Evolutionary conservation across 2,113 vertebrate species (phyloP), one percentile per base, ranked within the genome.

Genomic region (Muscicapa adusta): DNA sequence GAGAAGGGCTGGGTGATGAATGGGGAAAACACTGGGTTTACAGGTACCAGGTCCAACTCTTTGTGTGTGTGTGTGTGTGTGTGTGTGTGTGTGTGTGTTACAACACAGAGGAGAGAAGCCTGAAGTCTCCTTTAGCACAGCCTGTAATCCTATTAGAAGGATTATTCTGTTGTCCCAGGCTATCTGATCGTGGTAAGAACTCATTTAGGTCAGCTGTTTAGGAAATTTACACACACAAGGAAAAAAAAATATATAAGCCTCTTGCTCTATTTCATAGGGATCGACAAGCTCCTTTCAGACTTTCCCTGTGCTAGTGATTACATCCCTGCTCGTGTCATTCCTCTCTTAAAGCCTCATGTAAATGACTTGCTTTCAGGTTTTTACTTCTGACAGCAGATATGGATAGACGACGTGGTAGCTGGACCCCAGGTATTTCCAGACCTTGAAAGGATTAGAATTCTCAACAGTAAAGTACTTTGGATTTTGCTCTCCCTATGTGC

Each of bases 61-160:
- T 12, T 56, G 54, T 56, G 31, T 65, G 18, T n/a, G 36, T 33
- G 29, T n/a, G 5, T 56, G 12, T 45, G 18, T 56, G 38, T 38
- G 38, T 38, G 38, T 40, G 17, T 19, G 43, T 34, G 70, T 67
- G 70, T 57, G 20, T 2, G 0, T 73, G 88, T 94, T 95, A 89
- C 71, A 72, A 26, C 58, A 54, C 78, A 70, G 83, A 93, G 78
- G 62, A 81, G 91, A 91, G 95, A 96, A 97, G 81, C 80, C 82
- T 45, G 54, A 65, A 84, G 94, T 91, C 89, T 97, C 87, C 83
- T 96, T 96, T 91, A 94, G 73, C 89, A 77, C 74, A 95, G 96
- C 40, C 96, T 90, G 34, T 97, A 98, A 98, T 98, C 97, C 97
- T 97, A 97, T 98, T 98, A 97, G 93, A 95, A 75, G 96, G 97